phyloP scores from a whole-genome alignment of 2,888 invertebrate genomes.

The Melinopterus prodromus region DNA sequence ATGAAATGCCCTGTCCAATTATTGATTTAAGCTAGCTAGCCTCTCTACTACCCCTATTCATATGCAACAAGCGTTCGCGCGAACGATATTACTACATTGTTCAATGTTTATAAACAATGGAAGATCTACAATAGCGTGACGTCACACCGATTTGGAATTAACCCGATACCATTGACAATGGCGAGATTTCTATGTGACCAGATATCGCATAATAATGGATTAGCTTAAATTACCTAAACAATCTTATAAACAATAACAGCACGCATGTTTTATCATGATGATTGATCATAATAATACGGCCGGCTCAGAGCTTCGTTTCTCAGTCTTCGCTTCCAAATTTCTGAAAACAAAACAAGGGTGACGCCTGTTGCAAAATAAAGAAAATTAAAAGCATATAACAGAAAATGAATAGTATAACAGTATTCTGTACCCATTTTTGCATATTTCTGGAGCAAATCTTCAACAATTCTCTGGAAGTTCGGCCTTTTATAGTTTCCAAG shows the following conservation, averaged over 20 bases:
- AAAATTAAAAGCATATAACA: no score
- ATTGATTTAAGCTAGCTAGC: not conserved
- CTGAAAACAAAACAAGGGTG: no score
- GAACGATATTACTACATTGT: conserved; percentile 17
- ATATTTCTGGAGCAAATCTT: no score
- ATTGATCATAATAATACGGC: not conserved
- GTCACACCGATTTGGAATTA: not conserved
- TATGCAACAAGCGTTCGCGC: conserved; percentile 23
- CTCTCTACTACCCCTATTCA: conserved; percentile 8
- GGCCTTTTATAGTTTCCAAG: no score
- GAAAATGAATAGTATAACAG: no score
- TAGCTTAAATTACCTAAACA: not conserved
- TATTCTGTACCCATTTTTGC: no score
- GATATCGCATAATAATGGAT: not conserved
- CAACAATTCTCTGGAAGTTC: no score
- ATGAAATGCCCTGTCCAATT: not conserved
- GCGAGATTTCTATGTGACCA: not conserved
- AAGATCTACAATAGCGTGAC: not conserved
- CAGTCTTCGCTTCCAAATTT: no score
- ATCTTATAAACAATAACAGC: not conserved
- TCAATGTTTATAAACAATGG: conserved; percentile 24
- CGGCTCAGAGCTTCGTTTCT: no score
- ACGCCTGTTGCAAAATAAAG: no score
- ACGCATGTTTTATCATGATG: not conserved
- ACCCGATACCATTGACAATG: not conserved